A percentile compares a stretch with the other conserved stretches of the same genome.
These are phyloP conservation scores for Amazona vittata DNA, from an alignment of 2,113 vertebrate species.

Conservation along the genomic window DNA sequence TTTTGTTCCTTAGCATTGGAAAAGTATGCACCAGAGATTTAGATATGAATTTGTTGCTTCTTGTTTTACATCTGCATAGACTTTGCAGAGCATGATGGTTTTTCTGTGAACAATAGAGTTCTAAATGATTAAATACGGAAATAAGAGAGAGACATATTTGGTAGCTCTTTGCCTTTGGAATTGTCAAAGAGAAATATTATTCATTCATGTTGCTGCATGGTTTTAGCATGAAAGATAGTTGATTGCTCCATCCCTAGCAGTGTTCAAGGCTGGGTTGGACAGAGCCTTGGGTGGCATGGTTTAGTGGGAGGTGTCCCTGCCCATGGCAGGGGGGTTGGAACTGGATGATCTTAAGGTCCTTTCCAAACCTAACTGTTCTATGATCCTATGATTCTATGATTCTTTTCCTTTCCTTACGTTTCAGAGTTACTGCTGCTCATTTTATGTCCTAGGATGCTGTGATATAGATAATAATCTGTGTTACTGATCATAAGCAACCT, in stretches of 20 bases:
- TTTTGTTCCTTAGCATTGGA: not conserved
- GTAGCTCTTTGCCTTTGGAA: not conserved
- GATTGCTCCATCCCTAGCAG: too few species aligned
- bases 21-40: not conserved
- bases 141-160: not conserved
- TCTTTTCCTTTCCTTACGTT: not conserved
- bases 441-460: not conserved
- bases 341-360: too few species aligned
- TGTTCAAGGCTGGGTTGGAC: too few species aligned
- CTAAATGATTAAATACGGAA: slow-evolving; percentile 38
- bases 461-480: not conserved
- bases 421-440: not conserved
- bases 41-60: not conserved
- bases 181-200: not conserved
- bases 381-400: not conserved
- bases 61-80: slow-evolving; percentile 4
- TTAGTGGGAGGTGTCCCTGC: too few species aligned
- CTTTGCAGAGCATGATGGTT: slow-evolving; percentile 13
- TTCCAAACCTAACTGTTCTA: too few species aligned
- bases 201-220: not conserved
- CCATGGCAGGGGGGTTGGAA: too few species aligned
- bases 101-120: slow-evolving; percentile 41
- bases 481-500: not conserved
- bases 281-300: too few species aligned
- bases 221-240: not conserved